phyloP scores from a whole-genome alignment of 2,888 invertebrate species.

The Andrena haemorrhoa region DNA sequence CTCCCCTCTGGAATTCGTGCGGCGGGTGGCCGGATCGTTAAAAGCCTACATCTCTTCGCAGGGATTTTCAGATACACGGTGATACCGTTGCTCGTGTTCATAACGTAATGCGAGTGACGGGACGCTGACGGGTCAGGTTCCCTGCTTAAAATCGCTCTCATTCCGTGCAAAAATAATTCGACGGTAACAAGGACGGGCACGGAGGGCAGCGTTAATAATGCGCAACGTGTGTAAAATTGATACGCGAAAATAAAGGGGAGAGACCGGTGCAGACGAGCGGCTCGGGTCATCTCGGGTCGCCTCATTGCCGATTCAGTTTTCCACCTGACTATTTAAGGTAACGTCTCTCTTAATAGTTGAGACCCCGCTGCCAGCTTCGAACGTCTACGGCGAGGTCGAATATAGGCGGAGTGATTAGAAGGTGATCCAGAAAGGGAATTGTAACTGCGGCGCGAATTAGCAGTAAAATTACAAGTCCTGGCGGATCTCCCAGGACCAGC shows the following conservation, averaged over 20 bases:
- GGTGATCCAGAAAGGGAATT: too few relatives aligned
- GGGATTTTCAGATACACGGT: slow-evolving; percentile 14
- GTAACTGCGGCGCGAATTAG: too few relatives aligned
- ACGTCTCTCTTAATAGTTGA: too few relatives aligned
- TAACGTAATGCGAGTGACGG: background rate
- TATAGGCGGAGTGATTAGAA: too few relatives aligned
- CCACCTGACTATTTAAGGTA: too few relatives aligned
- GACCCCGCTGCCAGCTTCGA: too few relatives aligned
- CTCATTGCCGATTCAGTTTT: too few relatives aligned
- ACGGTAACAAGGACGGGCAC: background rate
- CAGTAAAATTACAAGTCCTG: background rate
- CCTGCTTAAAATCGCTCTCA: background rate
- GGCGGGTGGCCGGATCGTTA: slow-evolving; percentile 38
- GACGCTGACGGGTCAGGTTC: background rate
- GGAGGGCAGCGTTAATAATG: background rate
- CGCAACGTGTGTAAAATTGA: background rate
- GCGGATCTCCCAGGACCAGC: background rate
- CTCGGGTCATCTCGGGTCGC: too few relatives aligned
- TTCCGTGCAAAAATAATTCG: background rate
- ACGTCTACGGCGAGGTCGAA: too few relatives aligned
- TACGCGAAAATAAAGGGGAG: too few relatives aligned
- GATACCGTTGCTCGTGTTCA: background rate
- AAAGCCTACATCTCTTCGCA: slow-evolving; percentile 40
- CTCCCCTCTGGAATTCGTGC: slow-evolving; percentile 44
- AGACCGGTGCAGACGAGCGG: too few relatives aligned